Evolutionary conservation across 2,797 vertebrate species (phyloP).

Genomic region (Hafferia zeledoni): DNA sequence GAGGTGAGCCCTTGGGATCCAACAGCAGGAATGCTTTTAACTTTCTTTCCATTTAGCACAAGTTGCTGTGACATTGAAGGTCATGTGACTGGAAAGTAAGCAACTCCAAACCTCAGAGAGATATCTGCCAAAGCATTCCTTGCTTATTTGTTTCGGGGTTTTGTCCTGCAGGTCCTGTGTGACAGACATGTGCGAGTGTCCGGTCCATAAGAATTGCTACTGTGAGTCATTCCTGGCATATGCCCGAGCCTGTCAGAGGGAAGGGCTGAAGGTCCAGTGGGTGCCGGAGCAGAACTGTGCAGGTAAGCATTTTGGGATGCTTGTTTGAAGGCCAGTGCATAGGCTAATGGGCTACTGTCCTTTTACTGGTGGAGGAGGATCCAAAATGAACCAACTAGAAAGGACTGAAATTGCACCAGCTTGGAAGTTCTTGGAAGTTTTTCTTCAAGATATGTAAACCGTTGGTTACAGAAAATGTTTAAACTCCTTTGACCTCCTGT

Average conservation of each 20-base stretch:
- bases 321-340: not conserved
- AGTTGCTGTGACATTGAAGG: not conserved
- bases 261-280: conserved; percentile 88
- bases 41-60: not conserved
- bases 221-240: conserved; percentile 97
- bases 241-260: conserved; percentile 91
- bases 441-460: not conserved
- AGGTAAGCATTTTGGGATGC: conserved; percentile 78
- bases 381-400: not conserved
- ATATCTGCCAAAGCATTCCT: not conserved
- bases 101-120: fast-evolving
- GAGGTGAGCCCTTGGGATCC: not conserved
- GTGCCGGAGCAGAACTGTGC: conserved; percentile 87
- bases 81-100: not conserved
- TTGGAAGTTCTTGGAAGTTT: not conserved
- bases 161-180: conserved; percentile 88
- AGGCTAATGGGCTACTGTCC: not conserved
- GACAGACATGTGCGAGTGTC: conserved; percentile 98
- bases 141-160: not conserved
- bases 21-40: not conserved
- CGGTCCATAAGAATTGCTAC: conserved; percentile 96
- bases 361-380: not conserved
- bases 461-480: not conserved
- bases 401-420: not conserved
- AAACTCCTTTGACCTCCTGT: not conserved